A percentile compares a stretch with the other conserved stretches of the same genome.
These are phyloP conservation scores for Unio pictorum DNA, from an alignment of 2,888 invertebrate genomes.

Conservation along the genomic window DNA sequence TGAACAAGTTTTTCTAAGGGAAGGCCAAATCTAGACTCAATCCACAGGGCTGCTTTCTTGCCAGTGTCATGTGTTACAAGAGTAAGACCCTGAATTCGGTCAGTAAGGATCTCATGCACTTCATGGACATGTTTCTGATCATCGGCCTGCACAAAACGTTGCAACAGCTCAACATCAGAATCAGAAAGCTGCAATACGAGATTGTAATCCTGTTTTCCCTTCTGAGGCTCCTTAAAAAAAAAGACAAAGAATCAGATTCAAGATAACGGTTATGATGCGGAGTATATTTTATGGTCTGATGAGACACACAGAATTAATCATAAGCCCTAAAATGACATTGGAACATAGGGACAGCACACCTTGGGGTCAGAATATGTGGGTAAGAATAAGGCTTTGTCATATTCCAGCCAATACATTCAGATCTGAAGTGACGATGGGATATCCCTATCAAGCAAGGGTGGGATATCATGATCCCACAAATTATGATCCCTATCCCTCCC, in stretches of 20 bases:
- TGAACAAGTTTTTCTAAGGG: constrained; percentile 35
- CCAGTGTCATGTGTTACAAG: constrained; percentile 15
- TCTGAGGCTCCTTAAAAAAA: constrained; percentile 19
- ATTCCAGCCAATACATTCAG: too few relatives aligned
- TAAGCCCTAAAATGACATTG: too few relatives aligned
- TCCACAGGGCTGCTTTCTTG: constrained; percentile 27
- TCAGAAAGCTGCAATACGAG: constrained; percentile 32
- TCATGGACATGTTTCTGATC: constrained; percentile 35
- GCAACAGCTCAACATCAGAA: constrained; percentile 25
- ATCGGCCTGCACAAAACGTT: constrained; percentile 24
- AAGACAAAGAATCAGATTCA: background rate
- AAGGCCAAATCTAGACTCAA: constrained; percentile 40
- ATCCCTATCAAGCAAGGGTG: too few relatives aligned
- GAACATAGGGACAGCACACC: too few relatives aligned
- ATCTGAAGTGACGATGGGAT: too few relatives aligned
- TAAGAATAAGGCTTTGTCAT: too few relatives aligned
- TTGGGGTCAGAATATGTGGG: too few relatives aligned
- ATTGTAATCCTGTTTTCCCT: constrained; percentile 27
- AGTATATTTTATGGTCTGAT: too few relatives aligned
- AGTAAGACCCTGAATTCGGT: constrained; percentile 29
- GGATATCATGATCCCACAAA: too few relatives aligned
- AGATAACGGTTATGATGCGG: too few relatives aligned
- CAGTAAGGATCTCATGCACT: constrained; percentile 35
- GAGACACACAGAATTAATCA: too few relatives aligned
- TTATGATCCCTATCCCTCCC: too few relatives aligned